Base-by-base conservation (phyloP, 1,140 invertebrate species). In the Scylla paramamosain region DNA sequence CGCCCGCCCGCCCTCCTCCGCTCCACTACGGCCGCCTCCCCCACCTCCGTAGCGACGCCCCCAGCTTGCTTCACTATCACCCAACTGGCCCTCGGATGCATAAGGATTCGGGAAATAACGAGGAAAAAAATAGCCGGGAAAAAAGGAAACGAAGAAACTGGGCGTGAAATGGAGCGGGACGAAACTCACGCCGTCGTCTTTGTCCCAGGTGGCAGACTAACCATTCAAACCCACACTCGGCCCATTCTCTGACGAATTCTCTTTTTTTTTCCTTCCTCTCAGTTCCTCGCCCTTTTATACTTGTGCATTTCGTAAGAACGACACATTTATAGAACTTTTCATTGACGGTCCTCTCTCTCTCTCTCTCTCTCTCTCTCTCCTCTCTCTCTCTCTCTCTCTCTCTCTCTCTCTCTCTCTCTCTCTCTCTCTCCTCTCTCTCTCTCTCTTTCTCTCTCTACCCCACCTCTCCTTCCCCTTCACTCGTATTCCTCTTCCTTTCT, bases 301-400 rank as follows among this genome's bases (percentile, higher is more conserved):
- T 95, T 92, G 90, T 92, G 89, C 94, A 92, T 92, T 95, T 94
- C 93, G 88, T 94, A 94, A 94, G 93, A 94, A 94, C 59, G 93
- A 91, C 93, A 94, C 93, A 91, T 92, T 95, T 92, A 92, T 92
- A 32, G 91, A 84, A 92, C 94, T 95, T 95, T 95, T 91, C 94
- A 91, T 92, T 92, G 48, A 29, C 45, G 31, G 48, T 87, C 89
- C 67, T 67, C 90, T 28, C 67, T 52, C 46, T 8, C 48, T 82
- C 77, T 46, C 25, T 59, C n/a, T 48, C 25, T 48, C n/a, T 20
- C 28, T 77, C 90, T 46, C 25, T 52, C 86, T 77, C 86, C 16
- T 67, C 32, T 29, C 20, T 31, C 20, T 31, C 45, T 31, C 83
- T 31, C 39, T 83, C 82, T n/a, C 46, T 46, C 25, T 28, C 29